A percentile compares a stretch with the other conserved stretches of the same genome.
phyloP scores from a whole-genome alignment of 2,797 vertebrate species.

The Xerus rutilus region DNA sequence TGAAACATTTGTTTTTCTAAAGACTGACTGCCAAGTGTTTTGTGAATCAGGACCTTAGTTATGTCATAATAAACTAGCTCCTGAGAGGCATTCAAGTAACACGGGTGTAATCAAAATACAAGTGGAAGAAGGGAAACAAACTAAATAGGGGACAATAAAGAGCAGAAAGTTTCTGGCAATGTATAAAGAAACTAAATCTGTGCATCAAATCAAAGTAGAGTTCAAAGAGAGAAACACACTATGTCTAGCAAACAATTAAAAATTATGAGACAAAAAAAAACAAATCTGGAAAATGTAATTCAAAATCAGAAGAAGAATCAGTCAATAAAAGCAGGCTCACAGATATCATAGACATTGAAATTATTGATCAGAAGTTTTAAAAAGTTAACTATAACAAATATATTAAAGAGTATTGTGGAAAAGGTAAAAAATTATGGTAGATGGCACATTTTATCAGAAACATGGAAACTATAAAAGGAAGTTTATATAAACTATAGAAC shows the following conservation, averaged over 20 bases:
- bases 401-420: background rate
- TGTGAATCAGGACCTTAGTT: background rate
- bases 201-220: background rate
- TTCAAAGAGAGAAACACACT: background rate
- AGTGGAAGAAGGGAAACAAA: background rate
- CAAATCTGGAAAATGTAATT: background rate
- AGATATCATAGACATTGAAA: background rate
- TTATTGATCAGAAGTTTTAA: background rate
- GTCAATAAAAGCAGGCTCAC: background rate
- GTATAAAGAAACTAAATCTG: background rate
- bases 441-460: background rate
- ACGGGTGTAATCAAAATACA: background rate
- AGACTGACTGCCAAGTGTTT: background rate
- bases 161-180: background rate
- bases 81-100: background rate
- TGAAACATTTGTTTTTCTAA: background rate
- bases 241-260: background rate
- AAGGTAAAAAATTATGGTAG: background rate
- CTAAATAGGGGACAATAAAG: background rate
- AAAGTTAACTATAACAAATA: background rate
- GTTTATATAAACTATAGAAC: background rate
- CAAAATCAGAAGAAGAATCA: constrained; percentile 38
- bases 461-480: background rate
- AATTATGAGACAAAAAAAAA: background rate
- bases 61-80: background rate